phyloP scores from a whole-genome alignment of 2,113 vertebrate species.

The Ovis aries region DNA sequence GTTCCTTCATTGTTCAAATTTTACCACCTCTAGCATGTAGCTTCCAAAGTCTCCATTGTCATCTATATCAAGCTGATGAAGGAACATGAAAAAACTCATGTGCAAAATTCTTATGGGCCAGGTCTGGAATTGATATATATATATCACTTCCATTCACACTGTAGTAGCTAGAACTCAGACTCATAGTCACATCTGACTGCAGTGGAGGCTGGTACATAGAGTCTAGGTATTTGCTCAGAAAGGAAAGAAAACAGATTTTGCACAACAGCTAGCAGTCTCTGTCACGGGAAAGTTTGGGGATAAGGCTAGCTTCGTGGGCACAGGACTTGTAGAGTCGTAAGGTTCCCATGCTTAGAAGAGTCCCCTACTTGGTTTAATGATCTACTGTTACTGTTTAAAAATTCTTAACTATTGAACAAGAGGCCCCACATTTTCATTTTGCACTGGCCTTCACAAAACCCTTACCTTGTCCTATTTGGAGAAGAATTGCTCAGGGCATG shows the following conservation, averaged over 20 bases:
- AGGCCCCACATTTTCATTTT: not conserved
- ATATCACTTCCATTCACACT: not conserved
- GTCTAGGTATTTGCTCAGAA: not conserved
- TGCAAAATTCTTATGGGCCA: not conserved
- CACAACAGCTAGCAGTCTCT: not conserved
- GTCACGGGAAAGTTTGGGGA: not conserved
- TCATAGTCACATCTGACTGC: not conserved
- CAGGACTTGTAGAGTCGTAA: not conserved
- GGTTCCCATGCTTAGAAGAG: not conserved
- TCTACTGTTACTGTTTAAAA: not conserved
- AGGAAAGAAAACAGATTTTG: not conserved
- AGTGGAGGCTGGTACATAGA: not conserved
- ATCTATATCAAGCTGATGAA: not conserved
- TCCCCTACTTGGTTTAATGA: not conserved
- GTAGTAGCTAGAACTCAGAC: conserved; percentile 18
- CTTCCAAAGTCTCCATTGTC: not conserved
- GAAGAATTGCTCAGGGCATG: not conserved
- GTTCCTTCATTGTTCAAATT: not conserved
- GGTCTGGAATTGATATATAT: not conserved
- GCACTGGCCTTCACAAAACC: not conserved
- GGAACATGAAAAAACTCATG: not conserved
- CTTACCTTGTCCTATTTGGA: not conserved
- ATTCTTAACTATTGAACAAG: not conserved
- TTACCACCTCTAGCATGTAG: not conserved
- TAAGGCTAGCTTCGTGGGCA: not conserved